Evolutionary conservation across 1,140 invertebrate genomes (phyloP), one percentile per base, ranked within the genome.

Genomic region (Hydropsyche tenuis): DNA sequence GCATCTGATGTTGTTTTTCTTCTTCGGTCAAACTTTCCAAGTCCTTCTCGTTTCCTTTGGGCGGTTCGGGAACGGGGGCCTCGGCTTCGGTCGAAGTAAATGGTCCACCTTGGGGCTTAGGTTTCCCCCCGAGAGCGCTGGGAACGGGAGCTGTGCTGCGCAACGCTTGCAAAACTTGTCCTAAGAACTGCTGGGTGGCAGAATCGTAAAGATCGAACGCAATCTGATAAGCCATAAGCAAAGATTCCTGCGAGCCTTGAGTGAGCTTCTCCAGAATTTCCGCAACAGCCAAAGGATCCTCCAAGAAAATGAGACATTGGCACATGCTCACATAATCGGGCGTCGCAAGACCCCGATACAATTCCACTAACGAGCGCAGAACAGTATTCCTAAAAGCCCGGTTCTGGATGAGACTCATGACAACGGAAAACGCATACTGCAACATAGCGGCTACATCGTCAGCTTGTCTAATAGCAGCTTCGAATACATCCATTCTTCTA

Each of bases 181-280:
- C 92, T 16, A 99, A 85, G 81, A 99, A 99, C 81, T 99, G 96
- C 85, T 99, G 98, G 0, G 97, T 99, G 0, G 97, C 98, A 73
- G 96, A 98, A 84, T 99, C 98, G 81, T 99, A 99, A 74, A 99
- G 87, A 89, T 99, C 98, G 87, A 99, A 99, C 0, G 93, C 96
- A 79, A 99, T 99, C 87, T 99, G 98, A 85, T 98, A 99, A 0
- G 96, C 97, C 96, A 99, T 99, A 4, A 99, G 80, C 62, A 87
- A 86, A 66, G 87, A 88, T 45, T 85, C 82, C 82, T 92, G 92
- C 77, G 94, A 90, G 16, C 90, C 88, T 83, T 92, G 90, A 51
- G 93, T 93, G 0, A 98, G 85, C 85, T 93, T 94, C 77, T 97
- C 95, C 0, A 99, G 84, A 75, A 98, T 91, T 81, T 95, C 91